These are phyloP conservation scores for Erpetoichthys calabaricus DNA, from an alignment of 2,797 vertebrate genomes.

Conservation along the genomic window DNA sequence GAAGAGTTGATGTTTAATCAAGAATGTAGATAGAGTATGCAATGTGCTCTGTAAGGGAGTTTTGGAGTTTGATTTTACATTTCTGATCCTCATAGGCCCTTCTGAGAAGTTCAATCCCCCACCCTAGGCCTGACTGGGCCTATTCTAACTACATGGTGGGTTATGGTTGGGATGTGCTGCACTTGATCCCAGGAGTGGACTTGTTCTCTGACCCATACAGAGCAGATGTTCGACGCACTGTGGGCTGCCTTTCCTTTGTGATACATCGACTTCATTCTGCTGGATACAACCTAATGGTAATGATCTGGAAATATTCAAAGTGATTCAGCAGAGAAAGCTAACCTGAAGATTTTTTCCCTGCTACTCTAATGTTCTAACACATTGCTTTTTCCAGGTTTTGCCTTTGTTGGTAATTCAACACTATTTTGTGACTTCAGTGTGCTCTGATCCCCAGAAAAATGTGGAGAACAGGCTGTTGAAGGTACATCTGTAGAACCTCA, in stretches of 20 bases:
- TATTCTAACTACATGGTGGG: conserved; percentile 58
- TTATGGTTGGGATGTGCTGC: conserved; percentile 21
- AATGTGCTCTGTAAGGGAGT: no score
- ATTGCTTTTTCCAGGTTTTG: conserved; percentile 51
- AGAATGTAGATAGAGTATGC: no score
- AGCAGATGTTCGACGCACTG: conserved; percentile 47
- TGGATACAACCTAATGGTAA: conserved; percentile 68
- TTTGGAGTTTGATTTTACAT: background rate
- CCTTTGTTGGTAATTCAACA: conserved; percentile 71
- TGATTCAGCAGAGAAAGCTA: no score
- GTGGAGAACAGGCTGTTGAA: conserved; percentile 73
- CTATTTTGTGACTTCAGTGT: conserved; percentile 64
- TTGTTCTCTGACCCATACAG: conserved; percentile 69
- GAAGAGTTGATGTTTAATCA: background rate
- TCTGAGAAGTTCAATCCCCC: conserved; percentile 63
- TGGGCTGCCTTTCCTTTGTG: conserved; percentile 66
- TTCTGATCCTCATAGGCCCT: conserved; percentile 52
- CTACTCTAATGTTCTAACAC: no score
- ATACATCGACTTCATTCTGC: conserved; percentile 67
- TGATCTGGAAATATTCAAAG: conserved; percentile 10
- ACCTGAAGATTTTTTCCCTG: no score
- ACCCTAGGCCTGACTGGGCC: conserved; percentile 56
- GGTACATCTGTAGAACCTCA: conserved; percentile 42
- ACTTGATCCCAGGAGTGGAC: conserved; percentile 71
- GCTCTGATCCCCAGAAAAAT: conserved; percentile 57